Evolutionary conservation across 2,797 vertebrate genomes (phyloP).

Genomic region (Denticeps clupeoides): DNA sequence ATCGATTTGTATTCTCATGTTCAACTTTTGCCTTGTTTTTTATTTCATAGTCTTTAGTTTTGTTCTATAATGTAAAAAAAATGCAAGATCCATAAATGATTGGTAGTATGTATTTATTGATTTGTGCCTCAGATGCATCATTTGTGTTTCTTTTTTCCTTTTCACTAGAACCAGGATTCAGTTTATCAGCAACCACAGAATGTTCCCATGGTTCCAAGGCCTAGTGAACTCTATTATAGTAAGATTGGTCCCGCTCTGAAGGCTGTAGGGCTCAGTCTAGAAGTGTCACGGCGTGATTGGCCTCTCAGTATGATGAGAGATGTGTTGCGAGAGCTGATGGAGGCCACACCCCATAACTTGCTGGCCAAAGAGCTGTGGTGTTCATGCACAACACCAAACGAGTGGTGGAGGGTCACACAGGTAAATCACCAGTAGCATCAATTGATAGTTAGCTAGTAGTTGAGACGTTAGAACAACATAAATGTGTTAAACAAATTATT

Average conservation of each 20-base stretch:
- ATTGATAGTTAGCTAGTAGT: too few species aligned
- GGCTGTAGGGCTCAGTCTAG: constrained; percentile 81
- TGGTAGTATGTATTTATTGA: neutral
- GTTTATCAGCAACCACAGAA: constrained; percentile 81
- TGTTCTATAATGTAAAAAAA: too few species aligned
- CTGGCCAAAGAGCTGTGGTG: constrained; percentile 99
- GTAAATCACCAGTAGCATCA: too few species aligned
- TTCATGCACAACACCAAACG: constrained; percentile 87
- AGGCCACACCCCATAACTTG: constrained; percentile 87
- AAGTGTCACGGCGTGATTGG: constrained; percentile 92
- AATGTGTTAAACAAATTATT: too few species aligned
- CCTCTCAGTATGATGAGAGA: constrained; percentile 91
- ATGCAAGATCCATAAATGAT: neutral
- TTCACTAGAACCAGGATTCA: constrained; percentile 76
- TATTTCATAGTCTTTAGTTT: neutral
- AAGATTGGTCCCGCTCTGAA: constrained; percentile 91
- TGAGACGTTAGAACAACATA: too few species aligned
- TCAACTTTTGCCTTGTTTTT: neutral
- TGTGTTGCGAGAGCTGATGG: constrained; percentile 92
- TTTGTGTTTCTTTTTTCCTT: neutral
- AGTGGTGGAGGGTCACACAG: constrained; percentile 98
- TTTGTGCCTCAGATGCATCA: neutral
- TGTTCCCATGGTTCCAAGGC: constrained; percentile 84
- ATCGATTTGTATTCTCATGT: too few species aligned
- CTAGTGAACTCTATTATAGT: constrained; percentile 97